Conservation (phyloP, 2,888 invertebrate genomes). For the Dryadula phaetusa region DNA sequence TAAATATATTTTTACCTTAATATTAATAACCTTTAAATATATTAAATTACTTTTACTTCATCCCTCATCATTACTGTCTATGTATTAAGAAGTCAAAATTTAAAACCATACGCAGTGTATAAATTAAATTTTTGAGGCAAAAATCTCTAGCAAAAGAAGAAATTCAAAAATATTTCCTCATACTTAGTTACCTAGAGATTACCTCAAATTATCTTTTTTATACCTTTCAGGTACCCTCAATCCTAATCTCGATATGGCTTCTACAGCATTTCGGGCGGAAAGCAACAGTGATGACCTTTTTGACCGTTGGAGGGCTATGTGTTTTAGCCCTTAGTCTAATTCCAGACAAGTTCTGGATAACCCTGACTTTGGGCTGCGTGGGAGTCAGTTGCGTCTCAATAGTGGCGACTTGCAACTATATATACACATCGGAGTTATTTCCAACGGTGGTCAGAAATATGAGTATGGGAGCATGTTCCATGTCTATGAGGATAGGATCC, state of each 20-base stretch:
- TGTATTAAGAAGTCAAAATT: too few species aligned
- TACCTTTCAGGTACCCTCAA: constrained; percentile 85
- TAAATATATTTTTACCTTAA: too few species aligned
- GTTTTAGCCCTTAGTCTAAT: constrained; percentile 85
- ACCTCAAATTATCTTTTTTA: too few species aligned
- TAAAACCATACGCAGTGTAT: too few species aligned
- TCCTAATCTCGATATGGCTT: constrained; percentile 77
- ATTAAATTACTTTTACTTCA: too few species aligned
- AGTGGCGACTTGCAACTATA: constrained; percentile 91
- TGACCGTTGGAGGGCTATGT: constrained; percentile 84
- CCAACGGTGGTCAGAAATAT: constrained; percentile 95
- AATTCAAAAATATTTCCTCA: too few species aligned
- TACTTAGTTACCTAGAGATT: too few species aligned
- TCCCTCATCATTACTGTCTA: too few species aligned
- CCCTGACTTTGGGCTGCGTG: constrained; percentile 86
- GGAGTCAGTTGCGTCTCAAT: constrained; percentile 92
- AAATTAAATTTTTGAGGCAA: too few species aligned
- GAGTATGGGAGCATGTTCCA: constrained; percentile 93
- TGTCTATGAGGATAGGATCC: constrained; percentile 92
- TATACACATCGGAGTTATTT: constrained; percentile 93
- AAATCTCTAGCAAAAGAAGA: too few species aligned
- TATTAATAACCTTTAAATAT: too few species aligned
- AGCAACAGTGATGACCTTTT: constrained; percentile 84
- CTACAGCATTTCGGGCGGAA: constrained; percentile 88
- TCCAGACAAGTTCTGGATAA: constrained; percentile 77